Base-by-base conservation (phyloP, 2,113 vertebrate genomes). In the Ophthalmotilapia sp. region DNA sequence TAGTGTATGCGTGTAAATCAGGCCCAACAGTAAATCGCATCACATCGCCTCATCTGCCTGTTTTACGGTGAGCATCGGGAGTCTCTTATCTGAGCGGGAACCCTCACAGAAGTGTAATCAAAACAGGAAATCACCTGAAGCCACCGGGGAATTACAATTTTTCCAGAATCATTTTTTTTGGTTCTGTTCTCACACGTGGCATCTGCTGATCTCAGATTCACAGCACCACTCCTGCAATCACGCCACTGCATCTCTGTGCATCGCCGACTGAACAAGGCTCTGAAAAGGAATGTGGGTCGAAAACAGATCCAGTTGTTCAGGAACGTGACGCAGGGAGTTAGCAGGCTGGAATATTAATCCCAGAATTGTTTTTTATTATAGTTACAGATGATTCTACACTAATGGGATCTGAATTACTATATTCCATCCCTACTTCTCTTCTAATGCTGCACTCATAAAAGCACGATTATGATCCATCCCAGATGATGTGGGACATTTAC, bases 1-100 rank as follows among this genome's bases (percentile, higher is more conserved):
- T 14, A 26, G 40, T 77, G 70, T 49, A 19, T 62, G 70, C 31
- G 79, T 80, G 80, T 90, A 73, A 87, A 89, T 87, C 85, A 82
- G 54, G 54, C n/a, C 23, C 23, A 0, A 77, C 2, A 77, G 42
- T 31, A 31, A 77, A 29, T 77, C 4, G 26, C 14, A 80, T 68
- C 79, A 33, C 14, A 80, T n/a, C 85, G 33, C 33, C 82, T 93
- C 82, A 55, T 80, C 58, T 86, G 65, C 40, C 65, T 65, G 56
- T 33, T 62, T 36, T 17, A 80, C 6, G 36, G 53, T 42, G 65
- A 79, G 7, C 6, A 19, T 26, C 9, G 33, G 15, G 70, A 80
- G 65, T 13, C 26, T 82, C 40, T 81, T 86, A 58, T 90, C 89
- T 54, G 89, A 81, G 65, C 13, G 6, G 42, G 33, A 75, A 26